Base-by-base conservation (phyloP, 2,888 invertebrate species). In the Metellina segmentata region DNA sequence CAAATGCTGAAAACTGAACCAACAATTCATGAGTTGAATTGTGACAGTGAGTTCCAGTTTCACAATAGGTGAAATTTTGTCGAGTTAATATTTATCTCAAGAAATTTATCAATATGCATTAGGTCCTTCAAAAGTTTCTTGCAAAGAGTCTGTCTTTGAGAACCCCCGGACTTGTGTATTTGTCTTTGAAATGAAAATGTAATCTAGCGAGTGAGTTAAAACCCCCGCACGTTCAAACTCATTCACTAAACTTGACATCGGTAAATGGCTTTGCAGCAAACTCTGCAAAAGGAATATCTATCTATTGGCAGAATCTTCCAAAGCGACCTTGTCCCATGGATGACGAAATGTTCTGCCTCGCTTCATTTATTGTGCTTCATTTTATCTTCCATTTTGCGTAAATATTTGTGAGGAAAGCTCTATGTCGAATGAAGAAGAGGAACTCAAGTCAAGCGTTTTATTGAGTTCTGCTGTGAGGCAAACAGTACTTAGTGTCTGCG, bases 371-470 rank as follows among this genome's bases (percentile, higher is more conserved):
- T 72, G 70, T 51, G 53, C 61, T 78, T 70, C 78, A 78, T 87
- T 79, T 51, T 48, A 87, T 79, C 71, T 53, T 34, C 53, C 34
- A 71, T 87, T 88, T 88, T 88, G 72, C 75, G 75, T 88, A 88
- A 88, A 81, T 75, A 82, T 88, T 81, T 82, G 81, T 75, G 48
- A 75, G 74, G 8, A 51, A 87, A 48, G 9, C 19, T 71, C 61
- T 69, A 75, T 16, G 13, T 11, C 1, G 71, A 87, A 34, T 70
- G 86, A 86, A 87, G 79, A 72, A 88, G 88, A 72, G 34, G 75
- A 86, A 86, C 74, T 81, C 88, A 81, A 81, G 72, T 88, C 81
- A 88, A 88, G 72, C 88, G 88, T 88, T 88, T 88, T 88, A 88
- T 88, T 88, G 87, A 70, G 77, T 78, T 81, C 78, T 52, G 79